Conservation (phyloP, 1,140 invertebrate genomes). For the Drosophila murphyi region DNA sequence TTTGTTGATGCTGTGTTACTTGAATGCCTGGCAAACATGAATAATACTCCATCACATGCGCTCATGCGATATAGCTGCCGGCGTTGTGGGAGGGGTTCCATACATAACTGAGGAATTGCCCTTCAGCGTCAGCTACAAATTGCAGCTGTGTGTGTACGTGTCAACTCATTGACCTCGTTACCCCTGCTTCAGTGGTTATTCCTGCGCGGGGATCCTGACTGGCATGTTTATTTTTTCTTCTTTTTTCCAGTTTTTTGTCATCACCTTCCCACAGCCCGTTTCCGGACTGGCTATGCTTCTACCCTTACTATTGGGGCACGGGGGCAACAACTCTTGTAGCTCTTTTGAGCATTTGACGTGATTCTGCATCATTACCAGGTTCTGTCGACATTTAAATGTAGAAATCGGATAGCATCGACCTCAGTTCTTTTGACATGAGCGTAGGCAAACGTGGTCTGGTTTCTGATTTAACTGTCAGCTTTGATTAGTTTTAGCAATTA, state of each 20-base stretch:
- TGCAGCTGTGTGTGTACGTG: conserved; percentile 38
- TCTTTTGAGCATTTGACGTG: conserved; percentile 20
- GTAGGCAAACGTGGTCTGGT: conserved; percentile 25
- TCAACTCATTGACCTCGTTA: conserved; percentile 58
- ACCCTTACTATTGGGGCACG: background rate
- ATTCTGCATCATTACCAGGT: conserved; percentile 30
- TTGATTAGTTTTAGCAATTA: conserved; percentile 17
- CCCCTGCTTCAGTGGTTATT: conserved; percentile 9
- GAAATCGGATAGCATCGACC: conserved; percentile 43
- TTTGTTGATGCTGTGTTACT: conserved; percentile 36
- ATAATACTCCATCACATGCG: conserved; percentile 65
- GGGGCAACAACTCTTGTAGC: conserved; percentile 6
- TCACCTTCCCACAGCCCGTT: conserved; percentile 6
- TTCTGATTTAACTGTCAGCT: conserved; percentile 17
- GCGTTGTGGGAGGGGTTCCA: background rate
- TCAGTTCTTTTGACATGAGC: conserved; percentile 16
- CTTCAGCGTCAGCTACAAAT: conserved; percentile 31
- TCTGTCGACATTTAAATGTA: conserved; percentile 38
- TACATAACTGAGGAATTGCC: conserved; percentile 31
- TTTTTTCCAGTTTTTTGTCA: conserved; percentile 12
- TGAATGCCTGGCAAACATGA: conserved; percentile 62
- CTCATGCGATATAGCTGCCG: conserved; percentile 30
- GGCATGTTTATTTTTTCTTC: conserved; percentile 19
- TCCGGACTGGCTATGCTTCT: conserved; percentile 23
- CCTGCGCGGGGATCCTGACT: conserved; percentile 18